phyloP scores from a whole-genome alignment of 2,113 vertebrate genomes.

The Lepus europaeus region DNA sequence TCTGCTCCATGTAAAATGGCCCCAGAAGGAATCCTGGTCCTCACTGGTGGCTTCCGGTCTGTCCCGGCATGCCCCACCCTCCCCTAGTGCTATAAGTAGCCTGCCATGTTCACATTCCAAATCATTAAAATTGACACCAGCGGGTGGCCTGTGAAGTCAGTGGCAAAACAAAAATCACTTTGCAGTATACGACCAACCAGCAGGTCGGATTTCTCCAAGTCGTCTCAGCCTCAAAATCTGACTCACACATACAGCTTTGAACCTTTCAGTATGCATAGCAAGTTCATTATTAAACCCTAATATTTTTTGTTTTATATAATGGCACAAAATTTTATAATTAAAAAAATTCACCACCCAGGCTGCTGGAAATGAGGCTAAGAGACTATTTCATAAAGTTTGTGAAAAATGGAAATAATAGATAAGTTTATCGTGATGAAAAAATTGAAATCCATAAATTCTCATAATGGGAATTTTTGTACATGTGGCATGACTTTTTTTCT shows the following conservation, averaged over 20 bases:
- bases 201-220: conserved; percentile 45
- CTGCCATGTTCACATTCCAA: background rate
- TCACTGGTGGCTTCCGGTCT: background rate
- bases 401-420: no score
- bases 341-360: background rate
- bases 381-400: background rate
- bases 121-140: conserved; percentile 36
- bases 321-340: background rate
- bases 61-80: background rate
- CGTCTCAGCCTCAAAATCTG: conserved; percentile 2
- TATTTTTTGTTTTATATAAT: conserved; percentile 14
- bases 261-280: background rate
- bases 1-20: background rate
- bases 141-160: conserved; percentile 21
- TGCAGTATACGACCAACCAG: background rate
- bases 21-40: background rate
- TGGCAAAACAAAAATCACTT: conserved; percentile 28
- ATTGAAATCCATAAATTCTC: background rate
- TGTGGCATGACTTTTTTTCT: background rate
- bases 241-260: background rate
- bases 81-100: background rate
- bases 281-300: background rate
- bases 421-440: no score
- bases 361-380: background rate
- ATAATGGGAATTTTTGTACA: background rate